A percentile compares a stretch with the other conserved stretches of the same genome.
Evolutionary conservation across 2,797 vertebrate genomes (phyloP).

Genomic region (Gastrophryne carolinensis): DNA sequence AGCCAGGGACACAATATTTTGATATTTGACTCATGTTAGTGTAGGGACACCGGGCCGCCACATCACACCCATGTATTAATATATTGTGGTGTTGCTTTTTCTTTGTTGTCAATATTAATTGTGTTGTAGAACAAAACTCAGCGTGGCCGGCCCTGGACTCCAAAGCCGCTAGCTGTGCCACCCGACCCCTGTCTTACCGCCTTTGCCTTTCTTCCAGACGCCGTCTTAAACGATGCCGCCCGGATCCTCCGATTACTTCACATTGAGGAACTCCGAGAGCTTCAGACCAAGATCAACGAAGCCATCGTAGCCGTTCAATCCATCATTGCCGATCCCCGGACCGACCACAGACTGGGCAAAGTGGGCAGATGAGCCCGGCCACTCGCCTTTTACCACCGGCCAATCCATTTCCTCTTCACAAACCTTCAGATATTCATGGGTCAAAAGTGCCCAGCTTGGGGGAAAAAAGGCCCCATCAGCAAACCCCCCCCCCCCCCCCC

Average conservation of each 20-base stretch:
- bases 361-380: conserved; percentile 93
- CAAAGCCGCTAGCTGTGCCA: neutral
- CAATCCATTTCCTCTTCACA: neutral
- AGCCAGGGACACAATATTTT: no score
- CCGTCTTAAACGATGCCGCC: conserved; percentile 92
- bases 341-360: conserved; percentile 95
- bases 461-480: no score
- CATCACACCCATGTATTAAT: no score
- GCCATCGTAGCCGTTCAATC: conserved; percentile 96
- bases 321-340: conserved; percentile 95
- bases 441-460: no score
- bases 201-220: conserved; percentile 69
- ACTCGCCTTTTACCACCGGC: no score
- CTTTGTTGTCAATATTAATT: no score
- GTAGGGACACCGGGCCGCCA: no score
- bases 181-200: neutral
- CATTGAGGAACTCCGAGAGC: conserved; percentile 93
- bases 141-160: no score
- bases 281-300: conserved; percentile 96
- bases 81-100: no score
- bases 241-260: conserved; percentile 92
- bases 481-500: no score
- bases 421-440: neutral
- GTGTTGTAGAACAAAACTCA: no score
- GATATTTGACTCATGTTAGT: no score